Conservation (phyloP, 2,888 invertebrate species). For the Stenurella melanura region DNA sequence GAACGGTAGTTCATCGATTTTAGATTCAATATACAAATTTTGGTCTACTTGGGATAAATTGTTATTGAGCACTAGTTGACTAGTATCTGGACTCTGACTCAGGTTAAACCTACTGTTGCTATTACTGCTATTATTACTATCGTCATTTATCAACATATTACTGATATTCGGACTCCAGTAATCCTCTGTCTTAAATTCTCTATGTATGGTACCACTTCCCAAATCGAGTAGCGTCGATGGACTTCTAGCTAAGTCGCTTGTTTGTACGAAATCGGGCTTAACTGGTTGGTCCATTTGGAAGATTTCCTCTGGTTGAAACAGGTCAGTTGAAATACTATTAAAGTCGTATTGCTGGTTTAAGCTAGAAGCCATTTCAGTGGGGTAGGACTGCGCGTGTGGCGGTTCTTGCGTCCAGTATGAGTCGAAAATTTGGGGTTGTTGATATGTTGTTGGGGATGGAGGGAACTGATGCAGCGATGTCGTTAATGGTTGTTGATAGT, state of each 20-base stretch:
- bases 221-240: conserved; percentile 84
- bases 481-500: conserved; percentile 69
- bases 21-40: conserved; percentile 60
- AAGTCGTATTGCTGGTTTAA: conserved; percentile 77
- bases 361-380: conserved; percentile 63
- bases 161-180: conserved; percentile 78
- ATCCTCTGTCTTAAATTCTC: conserved; percentile 77
- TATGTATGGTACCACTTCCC: conserved; percentile 82
- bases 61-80: conserved; percentile 71
- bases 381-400: conserved; percentile 69
- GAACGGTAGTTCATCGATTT: conserved; percentile 59
- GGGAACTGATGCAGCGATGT: conserved; percentile 67
- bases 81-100: conserved; percentile 75
- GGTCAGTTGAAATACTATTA: conserved; percentile 78
- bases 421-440: conserved; percentile 38
- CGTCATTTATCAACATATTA: conserved; percentile 73
- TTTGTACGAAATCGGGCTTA: conserved; percentile 77
- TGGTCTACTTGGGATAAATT: conserved; percentile 63
- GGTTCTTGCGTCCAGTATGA: conserved; percentile 72
- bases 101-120: conserved; percentile 70
- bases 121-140: conserved; percentile 70
- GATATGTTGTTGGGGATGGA: conserved; percentile 53
- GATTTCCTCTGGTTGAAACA: conserved; percentile 86
- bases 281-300: conserved; percentile 86
- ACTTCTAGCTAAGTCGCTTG: conserved; percentile 76